These are phyloP conservation scores for Tethya wilhelma DNA, from an alignment of 37 sponge, comb jelly and placozoan genomes.

Conservation along the genomic window DNA sequence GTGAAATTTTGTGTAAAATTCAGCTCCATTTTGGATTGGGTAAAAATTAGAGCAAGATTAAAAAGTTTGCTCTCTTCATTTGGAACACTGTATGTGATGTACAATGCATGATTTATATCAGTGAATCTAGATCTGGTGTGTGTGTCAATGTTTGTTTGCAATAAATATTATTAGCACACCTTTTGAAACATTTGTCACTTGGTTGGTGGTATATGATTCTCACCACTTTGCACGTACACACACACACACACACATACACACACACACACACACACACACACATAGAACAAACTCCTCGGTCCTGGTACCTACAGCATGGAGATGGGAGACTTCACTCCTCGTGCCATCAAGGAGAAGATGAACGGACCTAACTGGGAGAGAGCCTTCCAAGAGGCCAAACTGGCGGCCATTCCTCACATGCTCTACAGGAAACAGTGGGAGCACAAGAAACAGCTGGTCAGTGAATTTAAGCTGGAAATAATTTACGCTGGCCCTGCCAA, in stretches of 20 bases:
- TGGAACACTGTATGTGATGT: no score
- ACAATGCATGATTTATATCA: background rate
- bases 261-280: constrained; percentile 9
- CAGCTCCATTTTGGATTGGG: no score
- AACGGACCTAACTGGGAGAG: constrained; percentile 92
- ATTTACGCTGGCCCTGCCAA: no score
- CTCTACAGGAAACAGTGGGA: constrained; percentile 89
- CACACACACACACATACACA: constrained; percentile 5
- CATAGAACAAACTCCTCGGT: constrained; percentile 70
- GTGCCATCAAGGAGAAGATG: constrained; percentile 42
- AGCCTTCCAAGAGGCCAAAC: constrained; percentile 58
- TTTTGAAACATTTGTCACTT: background rate
- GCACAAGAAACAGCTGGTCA: constrained; percentile 67
- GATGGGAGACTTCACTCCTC: constrained; percentile 67
- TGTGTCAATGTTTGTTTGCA: background rate
- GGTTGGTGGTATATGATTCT: background rate
- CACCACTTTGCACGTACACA: constrained; percentile 1
- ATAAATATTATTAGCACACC: background rate
- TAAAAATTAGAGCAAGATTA: no score
- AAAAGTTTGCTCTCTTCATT: no score
- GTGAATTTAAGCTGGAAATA: no score
- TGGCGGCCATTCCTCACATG: constrained; percentile 81
- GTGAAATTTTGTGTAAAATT: no score
- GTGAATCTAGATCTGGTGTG: background rate
- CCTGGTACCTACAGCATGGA: constrained; percentile 90